Base-by-base conservation (phyloP, 1,140 invertebrate species). In the Aphidius gifuensis region DNA sequence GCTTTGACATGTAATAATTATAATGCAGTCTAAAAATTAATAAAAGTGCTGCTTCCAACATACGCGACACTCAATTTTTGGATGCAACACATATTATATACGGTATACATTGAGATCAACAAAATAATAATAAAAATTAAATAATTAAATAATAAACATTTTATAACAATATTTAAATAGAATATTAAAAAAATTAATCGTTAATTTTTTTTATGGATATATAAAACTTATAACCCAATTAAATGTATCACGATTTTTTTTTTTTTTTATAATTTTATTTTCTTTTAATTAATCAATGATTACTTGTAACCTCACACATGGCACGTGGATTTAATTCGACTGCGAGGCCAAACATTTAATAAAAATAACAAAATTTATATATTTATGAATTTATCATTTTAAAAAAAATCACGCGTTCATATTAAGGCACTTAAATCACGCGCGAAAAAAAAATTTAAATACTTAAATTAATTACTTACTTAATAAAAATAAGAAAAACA, bases 271-370 rank as follows among this genome's bases (percentile, higher is more conserved):
- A 42, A 59, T 55, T 43, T 64, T 60, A 43, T 58, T 51, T 46
- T 55, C 53, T 58, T 50, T 56, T 63, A 32, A 32, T 3, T 32
- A 32, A 32, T 32, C 23, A 32, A 32, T 32, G 4, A 32, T 32
- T 32, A 32, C 4, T 32, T 32, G 23, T 32, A 32, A 32, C 23
- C 23, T 64, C 68, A 70, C 69, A 69, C 71, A 72, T 68, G 65
- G 65, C 69, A 67, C 63, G 64, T 67, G 64, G 64, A 70, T 67
- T 57, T 71, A 9, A 40, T 71, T 68, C 72, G 65, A 71, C 74
- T 78, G 77, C 72, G 77, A 80, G 77, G 74, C 72, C 67, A 78
- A 68, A 64, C 59, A 59, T 42, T 64, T 58, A 40, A 56, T 49
- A 47, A 16, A 64, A 44, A 44, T 44, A 5, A 46, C 40, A 48